These are phyloP conservation scores for Prunella strophiata DNA, from an alignment of 2,797 vertebrate genomes.

Conservation along the genomic window DNA sequence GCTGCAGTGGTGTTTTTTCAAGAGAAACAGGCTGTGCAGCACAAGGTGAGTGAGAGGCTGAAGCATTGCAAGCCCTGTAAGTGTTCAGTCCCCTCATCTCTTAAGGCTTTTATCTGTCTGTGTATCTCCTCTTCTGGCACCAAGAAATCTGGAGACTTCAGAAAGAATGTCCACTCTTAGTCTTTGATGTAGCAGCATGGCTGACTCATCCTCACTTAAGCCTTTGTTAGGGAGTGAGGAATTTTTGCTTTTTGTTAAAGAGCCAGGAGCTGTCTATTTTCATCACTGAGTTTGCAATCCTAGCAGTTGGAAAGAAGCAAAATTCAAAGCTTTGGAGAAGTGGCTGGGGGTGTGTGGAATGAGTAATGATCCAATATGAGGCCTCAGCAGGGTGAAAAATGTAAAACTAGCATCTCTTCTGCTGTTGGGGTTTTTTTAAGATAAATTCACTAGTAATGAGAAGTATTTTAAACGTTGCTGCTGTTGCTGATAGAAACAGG, in stretches of 20 bases:
- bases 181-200: not conserved
- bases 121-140: conserved; percentile 13
- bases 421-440: not conserved
- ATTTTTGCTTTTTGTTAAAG: not conserved
- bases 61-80: not conserved
- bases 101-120: not conserved
- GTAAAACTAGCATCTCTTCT: conserved; percentile 30
- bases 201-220: conserved; percentile 57
- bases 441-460: conserved; percentile 41
- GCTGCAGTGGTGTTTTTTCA: not conserved
- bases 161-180: not conserved
- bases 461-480: conserved; percentile 42
- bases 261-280: not conserved
- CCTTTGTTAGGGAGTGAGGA: conserved; percentile 38
- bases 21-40: accelerated
- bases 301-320: not conserved
- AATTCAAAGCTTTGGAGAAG: conserved; percentile 35
- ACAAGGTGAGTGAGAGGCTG: not conserved
- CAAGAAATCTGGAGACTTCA: conserved; percentile 32
- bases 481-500: conserved; percentile 54
- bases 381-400: conserved; percentile 62
- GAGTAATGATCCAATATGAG: conserved; percentile 43
- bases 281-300: conserved; percentile 3
- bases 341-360: not conserved
- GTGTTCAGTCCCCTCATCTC: not conserved